Evolutionary conservation across 2,888 invertebrate genomes (phyloP).

Genomic region (Melangyna quadrimaculata): DNA sequence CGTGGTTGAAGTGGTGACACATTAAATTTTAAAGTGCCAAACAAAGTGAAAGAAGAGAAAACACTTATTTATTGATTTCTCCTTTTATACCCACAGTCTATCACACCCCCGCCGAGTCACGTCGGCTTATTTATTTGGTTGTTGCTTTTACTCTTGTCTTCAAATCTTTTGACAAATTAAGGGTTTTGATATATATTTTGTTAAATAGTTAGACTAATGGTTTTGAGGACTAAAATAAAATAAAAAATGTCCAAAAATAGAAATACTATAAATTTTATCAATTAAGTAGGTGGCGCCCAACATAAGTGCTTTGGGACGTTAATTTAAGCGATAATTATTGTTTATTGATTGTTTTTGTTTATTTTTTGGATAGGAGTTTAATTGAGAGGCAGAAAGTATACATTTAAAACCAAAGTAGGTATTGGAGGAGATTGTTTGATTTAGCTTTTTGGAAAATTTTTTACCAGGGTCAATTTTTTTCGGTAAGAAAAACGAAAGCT

Average conservation of each 20-base stretch:
- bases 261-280: neutral
- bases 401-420: too few species aligned
- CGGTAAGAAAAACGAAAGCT: too few species aligned
- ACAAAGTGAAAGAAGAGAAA: slow-evolving; percentile 11
- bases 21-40: slow-evolving; percentile 60
- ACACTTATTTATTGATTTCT: slow-evolving; percentile 11
- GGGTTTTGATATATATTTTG: slow-evolving; percentile 10
- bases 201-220: slow-evolving; percentile 17
- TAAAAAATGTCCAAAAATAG: neutral
- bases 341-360: neutral
- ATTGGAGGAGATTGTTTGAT: too few species aligned
- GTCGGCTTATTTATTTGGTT: neutral
- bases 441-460: too few species aligned
- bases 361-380: neutral
- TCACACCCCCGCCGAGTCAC: neutral
- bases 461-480: too few species aligned
- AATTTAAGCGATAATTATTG: neutral
- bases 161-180: slow-evolving; percentile 40
- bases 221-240: neutral
- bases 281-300: slow-evolving; percentile 1
- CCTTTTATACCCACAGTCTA: neutral
- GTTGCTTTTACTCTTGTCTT: slow-evolving; percentile 3
- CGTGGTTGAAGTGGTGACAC: slow-evolving; percentile 61
- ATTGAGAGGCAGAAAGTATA: neutral
- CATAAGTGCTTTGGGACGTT: neutral